These are phyloP conservation scores for Atractosteus spatula DNA, from an alignment of 2,113 vertebrate species.

Conservation along the genomic window DNA sequence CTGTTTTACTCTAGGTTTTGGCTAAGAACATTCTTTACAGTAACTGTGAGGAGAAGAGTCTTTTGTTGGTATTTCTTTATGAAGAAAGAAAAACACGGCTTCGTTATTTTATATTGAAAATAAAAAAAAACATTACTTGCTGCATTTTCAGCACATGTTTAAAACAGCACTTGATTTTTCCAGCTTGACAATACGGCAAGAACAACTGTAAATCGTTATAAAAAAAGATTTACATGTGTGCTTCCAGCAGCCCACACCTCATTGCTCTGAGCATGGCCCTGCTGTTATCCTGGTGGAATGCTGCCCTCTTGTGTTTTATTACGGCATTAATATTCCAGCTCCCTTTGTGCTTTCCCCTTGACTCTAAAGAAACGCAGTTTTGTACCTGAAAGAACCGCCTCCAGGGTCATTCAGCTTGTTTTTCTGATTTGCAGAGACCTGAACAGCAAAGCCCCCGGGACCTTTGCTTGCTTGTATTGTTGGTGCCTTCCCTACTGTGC, in stretches of 20 bases:
- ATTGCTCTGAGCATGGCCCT: background rate
- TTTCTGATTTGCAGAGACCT: conserved; percentile 83
- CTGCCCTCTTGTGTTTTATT: conserved; percentile 81
- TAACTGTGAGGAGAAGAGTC: no score
- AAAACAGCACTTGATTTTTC: background rate
- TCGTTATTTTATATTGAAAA: no score
- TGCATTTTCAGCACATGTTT: background rate
- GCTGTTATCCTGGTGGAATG: conserved; percentile 68
- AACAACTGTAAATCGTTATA: conserved; percentile 18
- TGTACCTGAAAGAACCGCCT: conserved; percentile 81
- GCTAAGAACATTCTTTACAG: no score
- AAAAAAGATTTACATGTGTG: background rate
- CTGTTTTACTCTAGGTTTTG: no score
- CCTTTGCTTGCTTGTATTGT: conserved; percentile 70
- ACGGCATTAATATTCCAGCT: conserved; percentile 21
- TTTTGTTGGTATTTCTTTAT: no score
- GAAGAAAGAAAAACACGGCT: no score
- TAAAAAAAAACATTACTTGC: no score
- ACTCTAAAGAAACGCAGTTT: background rate
- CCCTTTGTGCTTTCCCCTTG: background rate
- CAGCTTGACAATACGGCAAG: background rate
- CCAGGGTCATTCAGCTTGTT: conserved; percentile 80
- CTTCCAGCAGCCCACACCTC: background rate
- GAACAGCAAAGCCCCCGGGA: conserved; percentile 67
- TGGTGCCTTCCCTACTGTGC: conserved; percentile 71